phyloP scores from a whole-genome alignment of 2,797 vertebrate genomes.

The Lophotriccus pileatus region DNA sequence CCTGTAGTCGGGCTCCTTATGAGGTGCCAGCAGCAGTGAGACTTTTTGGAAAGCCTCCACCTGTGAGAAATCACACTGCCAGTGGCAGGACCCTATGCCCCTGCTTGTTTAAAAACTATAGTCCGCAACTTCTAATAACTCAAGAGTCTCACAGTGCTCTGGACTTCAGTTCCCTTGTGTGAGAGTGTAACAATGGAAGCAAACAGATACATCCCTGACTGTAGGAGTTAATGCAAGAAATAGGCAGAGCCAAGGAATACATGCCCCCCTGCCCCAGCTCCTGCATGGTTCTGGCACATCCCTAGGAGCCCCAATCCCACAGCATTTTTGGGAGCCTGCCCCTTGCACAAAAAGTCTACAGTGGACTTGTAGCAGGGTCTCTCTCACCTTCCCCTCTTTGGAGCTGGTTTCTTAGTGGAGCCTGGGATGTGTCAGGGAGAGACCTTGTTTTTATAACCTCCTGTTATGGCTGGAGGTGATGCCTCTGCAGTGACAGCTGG shows the following conservation, averaged over 20 bases:
- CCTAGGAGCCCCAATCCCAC: not conserved
- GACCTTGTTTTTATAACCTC: conserved; percentile 48
- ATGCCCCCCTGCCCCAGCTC: accelerated
- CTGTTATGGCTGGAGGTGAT: conserved; percentile 44
- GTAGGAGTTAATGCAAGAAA: not conserved
- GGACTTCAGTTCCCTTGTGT: not conserved
- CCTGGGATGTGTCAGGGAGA: conserved; percentile 7
- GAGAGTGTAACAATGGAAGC: not conserved
- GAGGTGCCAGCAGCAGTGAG: not conserved
- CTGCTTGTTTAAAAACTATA: not conserved
- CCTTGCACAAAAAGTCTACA: not conserved
- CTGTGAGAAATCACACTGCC: not conserved
- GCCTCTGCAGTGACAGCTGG: not conserved
- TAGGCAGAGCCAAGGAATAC: accelerated
- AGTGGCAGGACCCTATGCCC: not conserved
- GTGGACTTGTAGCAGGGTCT: not conserved
- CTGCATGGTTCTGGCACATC: accelerated
- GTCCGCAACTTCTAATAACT: not conserved
- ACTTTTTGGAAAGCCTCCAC: not conserved
- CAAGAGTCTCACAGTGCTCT: not conserved
- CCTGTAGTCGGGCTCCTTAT: not conserved
- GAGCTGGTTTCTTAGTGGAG: not conserved
- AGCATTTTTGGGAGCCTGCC: not conserved
- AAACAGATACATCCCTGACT: not conserved
- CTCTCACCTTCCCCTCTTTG: not conserved